Percentiles rank a stretch among this genome's conserved stretches.
Evolutionary conservation across 2,113 vertebrate genomes (phyloP).

Genomic region (Catharus fuscescens): DNA sequence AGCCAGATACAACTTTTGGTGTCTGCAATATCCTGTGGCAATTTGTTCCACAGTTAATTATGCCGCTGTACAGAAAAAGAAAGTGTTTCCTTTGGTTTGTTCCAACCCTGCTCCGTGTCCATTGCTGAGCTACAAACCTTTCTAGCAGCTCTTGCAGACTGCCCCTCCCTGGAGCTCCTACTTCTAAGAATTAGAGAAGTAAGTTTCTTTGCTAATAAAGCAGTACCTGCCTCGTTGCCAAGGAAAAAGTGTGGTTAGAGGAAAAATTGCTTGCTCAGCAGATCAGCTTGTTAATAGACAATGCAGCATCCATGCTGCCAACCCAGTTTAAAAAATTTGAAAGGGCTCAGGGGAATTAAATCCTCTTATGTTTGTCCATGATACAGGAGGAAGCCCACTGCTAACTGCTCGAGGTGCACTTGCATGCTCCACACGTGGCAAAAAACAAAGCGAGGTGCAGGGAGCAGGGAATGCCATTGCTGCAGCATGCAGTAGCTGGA

Average conservation of each 20-base stretch:
- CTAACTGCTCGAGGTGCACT: not conserved
- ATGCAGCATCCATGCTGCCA: not conserved
- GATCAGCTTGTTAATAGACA: conserved; percentile 16
- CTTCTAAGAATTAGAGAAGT: conserved; percentile 56
- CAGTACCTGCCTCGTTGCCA: not conserved
- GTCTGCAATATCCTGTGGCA: not conserved
- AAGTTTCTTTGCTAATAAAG: conserved; percentile 37
- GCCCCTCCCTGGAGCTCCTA: conserved; percentile 19
- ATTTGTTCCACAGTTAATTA: not conserved
- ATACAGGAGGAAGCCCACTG: not conserved
- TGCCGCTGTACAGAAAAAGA: not conserved
- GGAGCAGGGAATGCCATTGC: conserved; percentile 13
- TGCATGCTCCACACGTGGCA: not conserved
- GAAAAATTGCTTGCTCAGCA: conserved; percentile 40
- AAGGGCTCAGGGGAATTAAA: not conserved
- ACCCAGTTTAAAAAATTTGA: not conserved
- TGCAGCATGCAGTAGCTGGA: conserved; percentile 7
- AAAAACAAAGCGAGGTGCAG: not conserved
- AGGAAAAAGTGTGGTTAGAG: conserved; percentile 12
- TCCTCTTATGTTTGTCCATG: not conserved
- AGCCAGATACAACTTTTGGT: not conserved
- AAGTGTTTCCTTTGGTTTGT: conserved; percentile 11
- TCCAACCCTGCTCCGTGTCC: not conserved
- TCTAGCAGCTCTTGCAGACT: not conserved
- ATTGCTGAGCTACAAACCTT: not conserved